These are phyloP conservation scores for Pachyramphus minor DNA, from an alignment of 2,113 vertebrate genomes.

Conservation along the genomic window DNA sequence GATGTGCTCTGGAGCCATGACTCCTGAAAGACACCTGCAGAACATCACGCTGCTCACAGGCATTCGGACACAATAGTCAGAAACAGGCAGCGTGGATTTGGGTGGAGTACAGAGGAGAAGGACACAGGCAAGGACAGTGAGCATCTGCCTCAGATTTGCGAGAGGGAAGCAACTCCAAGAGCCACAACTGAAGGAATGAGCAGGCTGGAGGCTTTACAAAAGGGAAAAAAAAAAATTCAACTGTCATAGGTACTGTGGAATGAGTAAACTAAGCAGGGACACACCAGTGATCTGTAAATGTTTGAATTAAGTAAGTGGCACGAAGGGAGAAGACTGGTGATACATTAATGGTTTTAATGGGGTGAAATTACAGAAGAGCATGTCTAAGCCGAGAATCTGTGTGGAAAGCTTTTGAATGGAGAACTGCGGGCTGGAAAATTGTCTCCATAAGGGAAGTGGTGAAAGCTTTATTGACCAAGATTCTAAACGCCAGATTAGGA, in stretches of 20 bases:
- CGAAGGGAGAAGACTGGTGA: neutral
- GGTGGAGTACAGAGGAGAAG: neutral
- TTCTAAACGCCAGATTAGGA: neutral
- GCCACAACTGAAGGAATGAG: neutral
- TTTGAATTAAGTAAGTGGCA: neutral
- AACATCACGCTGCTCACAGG: neutral
- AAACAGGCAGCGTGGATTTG: neutral
- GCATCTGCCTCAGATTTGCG: neutral
- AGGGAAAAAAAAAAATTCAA: neutral
- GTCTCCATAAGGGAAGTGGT: neutral
- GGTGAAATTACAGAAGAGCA: neutral
- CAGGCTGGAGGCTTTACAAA: neutral
- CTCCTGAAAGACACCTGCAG: neutral
- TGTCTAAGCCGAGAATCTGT: neutral
- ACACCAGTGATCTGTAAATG: neutral
- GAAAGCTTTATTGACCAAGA: constrained; percentile 29
- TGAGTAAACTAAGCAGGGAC: neutral
- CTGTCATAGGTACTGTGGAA: fast-evolving
- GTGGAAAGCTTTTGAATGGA: neutral
- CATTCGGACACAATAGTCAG: fast-evolving
- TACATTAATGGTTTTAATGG: neutral
- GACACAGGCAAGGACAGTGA: neutral
- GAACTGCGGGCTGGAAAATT: neutral
- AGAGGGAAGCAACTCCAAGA: neutral
- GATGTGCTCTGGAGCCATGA: neutral